Conservation (phyloP, 2,888 invertebrate species). For the Chaitophorus viminalis region DNA sequence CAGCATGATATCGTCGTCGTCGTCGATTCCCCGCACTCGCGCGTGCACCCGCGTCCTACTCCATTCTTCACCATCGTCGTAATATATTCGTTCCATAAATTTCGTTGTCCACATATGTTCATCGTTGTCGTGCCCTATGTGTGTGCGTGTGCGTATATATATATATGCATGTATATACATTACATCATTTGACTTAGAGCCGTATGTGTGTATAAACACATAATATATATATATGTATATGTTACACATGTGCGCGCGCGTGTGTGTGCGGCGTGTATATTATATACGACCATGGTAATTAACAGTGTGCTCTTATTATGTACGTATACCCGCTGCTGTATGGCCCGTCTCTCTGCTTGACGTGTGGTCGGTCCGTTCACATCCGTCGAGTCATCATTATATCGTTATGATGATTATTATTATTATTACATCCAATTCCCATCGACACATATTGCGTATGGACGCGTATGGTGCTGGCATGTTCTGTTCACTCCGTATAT, state of each 20-base stretch:
- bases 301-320: slow-evolving; percentile 48
- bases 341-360: not conserved
- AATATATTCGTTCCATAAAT: slow-evolving; percentile 35
- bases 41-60: too few relatives aligned
- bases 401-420: slow-evolving; percentile 14
- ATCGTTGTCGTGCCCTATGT: not conserved
- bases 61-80: not conserved
- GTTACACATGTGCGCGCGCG: not conserved
- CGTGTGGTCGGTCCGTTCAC: slow-evolving; percentile 40
- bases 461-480: not conserved
- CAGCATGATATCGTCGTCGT: slow-evolving; percentile 31
- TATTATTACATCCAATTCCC: not conserved
- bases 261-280: not conserved
- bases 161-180: not conserved
- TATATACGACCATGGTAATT: slow-evolving; percentile 34
- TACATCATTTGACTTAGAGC: slow-evolving; percentile 5
- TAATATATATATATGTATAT: not conserved
- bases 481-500: too few relatives aligned
- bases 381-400: slow-evolving; percentile 29
- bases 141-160: not conserved
- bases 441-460: not conserved
- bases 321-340: not conserved
- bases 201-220: not conserved
- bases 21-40: not conserved
- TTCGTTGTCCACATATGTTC: slow-evolving; percentile 36